Base-by-base conservation (phyloP, 2,888 invertebrate genomes). In the Rotaria macrura region DNA sequence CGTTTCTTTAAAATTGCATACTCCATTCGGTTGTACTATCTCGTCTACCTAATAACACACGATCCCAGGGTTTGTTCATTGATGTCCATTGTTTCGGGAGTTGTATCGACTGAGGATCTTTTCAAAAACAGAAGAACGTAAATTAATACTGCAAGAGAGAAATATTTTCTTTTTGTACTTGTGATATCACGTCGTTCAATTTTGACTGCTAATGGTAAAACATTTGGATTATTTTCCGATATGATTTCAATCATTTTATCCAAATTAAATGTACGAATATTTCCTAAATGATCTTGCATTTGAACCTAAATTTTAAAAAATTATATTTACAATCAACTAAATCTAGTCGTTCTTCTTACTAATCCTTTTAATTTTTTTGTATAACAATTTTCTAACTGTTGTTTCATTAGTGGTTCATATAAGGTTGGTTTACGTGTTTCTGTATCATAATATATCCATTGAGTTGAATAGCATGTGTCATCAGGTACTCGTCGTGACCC, bases 221-320 rank as follows among this genome's bases (percentile, higher is more conserved):
- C 4, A 34, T 34, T 34, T 34, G 79, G 25, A n/a, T 25, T n/a
- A 7, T 23, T 43, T 20, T 7, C 34, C 0, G 14, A 14, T 12
- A 38, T 65, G 5, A 79, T 43, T 79, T 79, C 79, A 43, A 40
- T n/a, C 79, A 79, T 79, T 79, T 79, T 40, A 43, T 79, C 79
- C 43, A 79, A 79, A 43, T 79, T 43, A 43, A 79, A 79, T n/a
- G 14, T 43, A 43, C 14, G 79, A 14, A 1, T 25, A n/a, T 43
- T 6, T 25, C 43, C 43, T 20, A 3, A 25, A n/a, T 25, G 25
- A 79, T 79, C 79, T n/a, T n/a, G 25, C 23, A 79, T n/a, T 5
- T n/a, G 25, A 20, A 43, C n/a, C 43, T 40, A 74, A 38, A 74
- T 23, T 38, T 43, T 2, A 9, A 20, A 43, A 23, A 40, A 23